phyloP scores from a whole-genome alignment of 2,888 invertebrate species.

The Capitulum mitella region DNA sequence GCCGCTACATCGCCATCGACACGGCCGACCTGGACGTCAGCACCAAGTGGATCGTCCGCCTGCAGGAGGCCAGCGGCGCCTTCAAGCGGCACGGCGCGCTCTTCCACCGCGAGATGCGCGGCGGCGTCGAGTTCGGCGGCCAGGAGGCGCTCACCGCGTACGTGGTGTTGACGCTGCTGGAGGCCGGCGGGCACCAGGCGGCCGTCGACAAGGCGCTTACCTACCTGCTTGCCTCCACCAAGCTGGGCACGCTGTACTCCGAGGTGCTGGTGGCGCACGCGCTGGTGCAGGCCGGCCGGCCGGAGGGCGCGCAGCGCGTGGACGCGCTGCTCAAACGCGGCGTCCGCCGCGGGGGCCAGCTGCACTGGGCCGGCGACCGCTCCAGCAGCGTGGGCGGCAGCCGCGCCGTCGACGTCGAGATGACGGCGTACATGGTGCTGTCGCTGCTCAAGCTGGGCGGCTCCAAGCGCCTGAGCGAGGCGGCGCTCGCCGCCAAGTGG shows the following conservation, averaged over 20 bases:
- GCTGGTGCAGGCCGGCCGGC: background rate
- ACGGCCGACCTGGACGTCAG: background rate
- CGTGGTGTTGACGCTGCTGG: slow-evolving; percentile 57
- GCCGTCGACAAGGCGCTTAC: background rate
- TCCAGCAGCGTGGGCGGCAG: background rate
- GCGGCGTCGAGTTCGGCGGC: background rate
- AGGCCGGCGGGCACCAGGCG: slow-evolving; percentile 41
- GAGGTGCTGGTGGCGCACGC: slow-evolving; percentile 22
- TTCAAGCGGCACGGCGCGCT: slow-evolving; percentile 25
- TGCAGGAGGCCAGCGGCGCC: slow-evolving; percentile 27
- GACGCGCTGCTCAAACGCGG: background rate
- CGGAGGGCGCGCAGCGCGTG: background rate
- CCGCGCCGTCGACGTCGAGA: slow-evolving; percentile 56
- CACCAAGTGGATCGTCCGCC: slow-evolving; percentile 22
- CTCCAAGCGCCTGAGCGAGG: slow-evolving; percentile 50
- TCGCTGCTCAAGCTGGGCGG: slow-evolving; percentile 46
- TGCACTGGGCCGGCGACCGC: slow-evolving; percentile 10
- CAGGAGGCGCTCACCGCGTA: slow-evolving; percentile 60
- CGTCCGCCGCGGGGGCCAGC: background rate
- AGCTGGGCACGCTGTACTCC: background rate
- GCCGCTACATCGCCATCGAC: slow-evolving; percentile 29
- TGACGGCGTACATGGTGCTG: slow-evolving; percentile 59
- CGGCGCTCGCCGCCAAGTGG: slow-evolving; percentile 62
- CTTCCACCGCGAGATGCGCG: slow-evolving; percentile 15
- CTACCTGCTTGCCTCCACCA: background rate